These are phyloP conservation scores for Oscheius sp. DNA, from an alignment of 1,140 invertebrate species.

Conservation along the genomic window DNA sequence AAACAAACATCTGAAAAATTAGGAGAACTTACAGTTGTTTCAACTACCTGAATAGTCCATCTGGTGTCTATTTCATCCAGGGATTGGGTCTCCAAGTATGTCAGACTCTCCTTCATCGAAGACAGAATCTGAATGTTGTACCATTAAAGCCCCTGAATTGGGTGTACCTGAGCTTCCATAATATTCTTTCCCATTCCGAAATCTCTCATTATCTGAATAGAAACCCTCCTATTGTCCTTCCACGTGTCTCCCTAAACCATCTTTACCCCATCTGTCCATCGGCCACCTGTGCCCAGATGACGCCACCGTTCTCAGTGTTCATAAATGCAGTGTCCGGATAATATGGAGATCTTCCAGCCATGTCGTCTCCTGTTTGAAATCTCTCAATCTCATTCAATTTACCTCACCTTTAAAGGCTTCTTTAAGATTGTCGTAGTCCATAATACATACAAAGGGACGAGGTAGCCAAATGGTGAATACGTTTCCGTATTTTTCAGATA, in stretches of 20 bases:
- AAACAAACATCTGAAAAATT: neutral
- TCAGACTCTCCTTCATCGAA: neutral
- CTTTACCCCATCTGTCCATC: too few species aligned
- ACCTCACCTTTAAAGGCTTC: neutral
- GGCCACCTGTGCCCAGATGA: neutral
- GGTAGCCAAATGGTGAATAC: neutral
- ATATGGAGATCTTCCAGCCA: neutral
- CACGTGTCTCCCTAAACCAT: neutral
- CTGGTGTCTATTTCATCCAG: neutral
- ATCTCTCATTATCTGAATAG: neutral
- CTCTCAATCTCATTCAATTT: neutral
- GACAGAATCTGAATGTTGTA: neutral
- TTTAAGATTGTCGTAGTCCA: neutral
- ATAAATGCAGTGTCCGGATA: neutral
- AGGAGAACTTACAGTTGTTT: neutral
- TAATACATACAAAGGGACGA: neutral
- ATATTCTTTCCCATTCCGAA: neutral
- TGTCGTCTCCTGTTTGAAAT: neutral
- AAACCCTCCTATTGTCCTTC: neutral
- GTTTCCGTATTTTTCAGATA: neutral
- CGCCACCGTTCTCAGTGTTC: neutral
- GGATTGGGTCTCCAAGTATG: neutral
- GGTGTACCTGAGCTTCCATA: neutral
- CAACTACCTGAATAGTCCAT: neutral
- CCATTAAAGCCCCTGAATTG: neutral